Evolutionary conservation across 2,888 invertebrate genomes (phyloP), one percentile per base, ranked within the genome.

Genomic region (Drosophila anomalipes): DNA sequence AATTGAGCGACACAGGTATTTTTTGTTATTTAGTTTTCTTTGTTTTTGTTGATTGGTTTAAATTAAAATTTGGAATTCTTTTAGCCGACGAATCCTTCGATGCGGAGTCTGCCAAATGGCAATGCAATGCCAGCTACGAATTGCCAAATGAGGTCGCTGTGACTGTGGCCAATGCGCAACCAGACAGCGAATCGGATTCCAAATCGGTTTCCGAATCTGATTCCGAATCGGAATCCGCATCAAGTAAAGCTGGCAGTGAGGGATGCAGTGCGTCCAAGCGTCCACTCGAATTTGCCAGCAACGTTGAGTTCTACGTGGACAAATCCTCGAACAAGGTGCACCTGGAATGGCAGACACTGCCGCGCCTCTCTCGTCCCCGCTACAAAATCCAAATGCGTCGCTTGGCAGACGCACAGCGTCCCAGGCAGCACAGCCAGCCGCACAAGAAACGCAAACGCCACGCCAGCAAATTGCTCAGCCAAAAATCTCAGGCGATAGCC

Each of bases 341-440:
- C 91, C 93, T 95, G 53, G 93, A 93, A 2, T 95, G 96, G 3
- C 93, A 94, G 41, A 96, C 95, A 0, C 94, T 97, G 19, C 95
- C 95, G 74, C 94, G 95, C 64, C 95, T 96, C 3, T 95, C 95
- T 0, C 94, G 95, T 62, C 96, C 96, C 1, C 94, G 94, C 93
- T 97, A 94, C 92, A 70, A 39, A 19, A 41, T 53, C 9, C 44
- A 51, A 0, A 9, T 61, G 16, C 37, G 30, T 7, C 62, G 57
- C 37, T 33, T 76, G 26, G 1, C 9, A 2, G 66, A 65, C 77
- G 75, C 19, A 7, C 30, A 6, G 3, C 10, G 3, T 5, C 9
- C 3, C 22, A 16, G 12, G 6, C 53, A 26, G 0, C 22, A 16
- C 16, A 1, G 2, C 19, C 28, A 2, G 1, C 0, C 33, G 19